Evolutionary conservation across 2,888 invertebrate genomes (phyloP).

Genomic region (Melanophora roralis): DNA sequence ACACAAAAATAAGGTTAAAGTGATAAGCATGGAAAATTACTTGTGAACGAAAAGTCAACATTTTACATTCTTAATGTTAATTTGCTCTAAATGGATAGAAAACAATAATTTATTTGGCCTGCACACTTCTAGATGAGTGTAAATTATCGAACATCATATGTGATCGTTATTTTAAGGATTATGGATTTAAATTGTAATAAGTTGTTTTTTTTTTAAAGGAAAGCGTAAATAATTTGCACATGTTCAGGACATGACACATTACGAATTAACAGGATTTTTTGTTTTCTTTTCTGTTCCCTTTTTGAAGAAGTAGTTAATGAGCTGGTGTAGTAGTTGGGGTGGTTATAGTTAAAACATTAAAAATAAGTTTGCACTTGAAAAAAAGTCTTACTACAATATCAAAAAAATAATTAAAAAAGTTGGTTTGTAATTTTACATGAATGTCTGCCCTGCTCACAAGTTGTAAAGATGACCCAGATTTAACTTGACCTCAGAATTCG

Average conservation of each 20-base stretch:
- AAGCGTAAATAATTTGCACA: conserved; percentile 62
- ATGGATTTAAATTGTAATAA: not conserved
- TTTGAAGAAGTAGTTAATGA: too few species aligned
- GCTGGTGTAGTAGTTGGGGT: too few species aligned
- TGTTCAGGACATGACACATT: conserved; percentile 42
- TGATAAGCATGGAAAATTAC: conserved; percentile 68
- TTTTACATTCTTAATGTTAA: conserved; percentile 19
- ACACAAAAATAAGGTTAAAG: conserved; percentile 20
- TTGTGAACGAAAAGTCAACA: conserved; percentile 3
- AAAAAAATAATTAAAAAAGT: too few species aligned
- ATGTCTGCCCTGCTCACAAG: too few species aligned
- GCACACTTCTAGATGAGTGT: conserved; percentile 16
- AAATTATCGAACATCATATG: conserved; percentile 41
- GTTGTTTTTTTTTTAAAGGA: not conserved
- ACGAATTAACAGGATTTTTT: not conserved
- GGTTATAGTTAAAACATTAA: too few species aligned
- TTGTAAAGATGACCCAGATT: too few species aligned
- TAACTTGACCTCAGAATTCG: too few species aligned
- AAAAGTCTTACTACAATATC: too few species aligned
- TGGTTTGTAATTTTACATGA: too few species aligned
- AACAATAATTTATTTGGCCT: not conserved
- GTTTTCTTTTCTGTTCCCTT: too few species aligned
- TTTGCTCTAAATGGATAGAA: not conserved
- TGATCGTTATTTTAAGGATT: conserved; percentile 45
- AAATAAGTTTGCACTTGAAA: too few species aligned